Base-by-base conservation (phyloP, 2,113 vertebrate genomes). In the Rynchops niger region DNA sequence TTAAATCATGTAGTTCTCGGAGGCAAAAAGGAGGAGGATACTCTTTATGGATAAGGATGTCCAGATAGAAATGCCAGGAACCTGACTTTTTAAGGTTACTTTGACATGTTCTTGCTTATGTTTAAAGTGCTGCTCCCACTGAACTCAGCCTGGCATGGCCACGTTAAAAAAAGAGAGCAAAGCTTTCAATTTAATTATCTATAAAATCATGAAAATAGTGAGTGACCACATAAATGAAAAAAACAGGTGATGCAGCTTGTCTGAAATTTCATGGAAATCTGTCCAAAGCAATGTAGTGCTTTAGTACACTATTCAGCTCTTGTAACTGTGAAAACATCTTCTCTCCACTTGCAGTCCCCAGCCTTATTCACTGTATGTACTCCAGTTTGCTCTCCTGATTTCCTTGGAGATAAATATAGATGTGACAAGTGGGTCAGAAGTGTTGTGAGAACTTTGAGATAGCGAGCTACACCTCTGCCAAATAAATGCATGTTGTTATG, bases 291-390 rank as follows among this genome's bases (percentile, higher is more conserved):
- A 5, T 74, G 21, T 27, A 66, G 43, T 30, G 25, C 23, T 40
- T 36, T 1, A n/a, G 17, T 69, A 36, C 13, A 17, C 27, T 16
- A 6, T 61, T 79, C 14, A 73, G 34, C 65, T 65, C 45, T 49
- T n/a, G 5, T 38, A 52, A 56, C 49, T 69, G 36, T 77, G 78
- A 27, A 62, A 62, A 15, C 27, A 9, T 63, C 36, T 76, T 49
- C 23, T 77, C 34, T 53, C 29, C 65, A 3, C 59, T 32, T 67
- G 58, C 50, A 58, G 62, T 69, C 66, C 53, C 17, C n/a, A 36
- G 27, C 6, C 26, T 53, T 25, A 26, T 2, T 50, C 14, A 2
- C 32, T 45, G 26, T 52, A 17, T 3, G 0, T 43, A 6, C n/a
- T 81, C 32, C 0, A 3, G 6, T 72, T 71, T 71, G 67, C 86